Evolutionary conservation across 2,797 vertebrate genomes (phyloP).

Genomic region (Apodemus agrarius): DNA sequence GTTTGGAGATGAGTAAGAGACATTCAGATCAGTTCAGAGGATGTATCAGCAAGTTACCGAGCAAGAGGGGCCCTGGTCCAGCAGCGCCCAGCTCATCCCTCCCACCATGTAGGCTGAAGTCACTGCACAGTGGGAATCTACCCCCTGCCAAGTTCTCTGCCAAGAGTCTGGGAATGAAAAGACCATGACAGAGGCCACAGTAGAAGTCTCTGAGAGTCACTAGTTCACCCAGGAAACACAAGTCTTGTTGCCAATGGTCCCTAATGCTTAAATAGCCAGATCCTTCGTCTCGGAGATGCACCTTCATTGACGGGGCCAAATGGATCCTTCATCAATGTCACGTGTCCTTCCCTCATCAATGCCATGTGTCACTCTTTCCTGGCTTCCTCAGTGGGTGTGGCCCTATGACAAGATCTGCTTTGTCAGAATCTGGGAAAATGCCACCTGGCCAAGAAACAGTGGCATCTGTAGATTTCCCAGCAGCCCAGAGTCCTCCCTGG

Average conservation of each 20-base stretch:
- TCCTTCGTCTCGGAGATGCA: not conserved
- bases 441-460: too few species aligned
- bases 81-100: not conserved
- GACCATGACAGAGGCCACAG: not conserved
- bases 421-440: not conserved
- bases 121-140: not conserved
- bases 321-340: rapidly evolving
- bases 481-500: not conserved
- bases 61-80: not conserved
- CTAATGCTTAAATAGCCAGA: rapidly evolving
- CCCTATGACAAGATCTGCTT: not conserved
- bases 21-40: not conserved
- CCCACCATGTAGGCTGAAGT: too few species aligned
- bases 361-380: not conserved
- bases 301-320: not conserved
- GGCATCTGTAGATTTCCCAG: not conserved
- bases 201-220: not conserved
- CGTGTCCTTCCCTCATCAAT: not conserved
- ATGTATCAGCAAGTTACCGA: not conserved
- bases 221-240: not conserved
- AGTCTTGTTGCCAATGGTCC: too few species aligned
- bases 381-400: not conserved
- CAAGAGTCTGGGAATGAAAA: rapidly evolving
- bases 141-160: rapidly evolving
- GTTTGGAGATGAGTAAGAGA: not conserved